These are phyloP conservation scores for Drosophila punjabiensis DNA, from an alignment of 1,140 invertebrate species.

Conservation along the genomic window DNA sequence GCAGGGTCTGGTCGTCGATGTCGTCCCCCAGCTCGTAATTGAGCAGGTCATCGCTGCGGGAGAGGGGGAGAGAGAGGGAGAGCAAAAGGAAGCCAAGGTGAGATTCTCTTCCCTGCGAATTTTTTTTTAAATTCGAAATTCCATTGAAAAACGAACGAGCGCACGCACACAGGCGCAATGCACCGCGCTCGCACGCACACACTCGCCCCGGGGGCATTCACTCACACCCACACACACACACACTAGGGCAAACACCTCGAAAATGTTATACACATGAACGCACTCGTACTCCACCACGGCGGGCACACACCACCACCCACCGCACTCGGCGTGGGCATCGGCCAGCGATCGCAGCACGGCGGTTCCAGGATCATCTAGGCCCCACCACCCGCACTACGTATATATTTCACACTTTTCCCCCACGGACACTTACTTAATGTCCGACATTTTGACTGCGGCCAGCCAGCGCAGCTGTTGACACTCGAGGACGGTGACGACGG, in stretches of 20 bases:
- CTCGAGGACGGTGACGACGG: slow-evolving; percentile 54
- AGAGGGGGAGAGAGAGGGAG: neutral
- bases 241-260: slow-evolving; percentile 41
- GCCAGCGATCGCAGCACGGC: neutral
- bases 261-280: slow-evolving; percentile 50
- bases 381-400: neutral
- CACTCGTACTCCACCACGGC: slow-evolving; percentile 21
- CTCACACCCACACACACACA: slow-evolving; percentile 15
- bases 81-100: slow-evolving; percentile 21
- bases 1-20: slow-evolving; percentile 81
- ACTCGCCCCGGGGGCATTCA: slow-evolving; percentile 25
- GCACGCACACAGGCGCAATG: slow-evolving; percentile 7
- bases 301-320: slow-evolving; percentile 3
- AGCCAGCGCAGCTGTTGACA: slow-evolving; percentile 75
- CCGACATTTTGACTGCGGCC: slow-evolving; percentile 72
- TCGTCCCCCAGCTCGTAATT: slow-evolving; percentile 85
- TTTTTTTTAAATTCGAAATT: slow-evolving; percentile 10
- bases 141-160: slow-evolving; percentile 26
- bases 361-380: neutral
- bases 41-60: slow-evolving; percentile 82
- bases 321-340: neutral
- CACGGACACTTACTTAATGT: slow-evolving; percentile 74
- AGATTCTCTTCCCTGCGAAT: slow-evolving; percentile 15
- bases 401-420: slow-evolving; percentile 32
- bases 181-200: slow-evolving; percentile 7